These are phyloP conservation scores for Loriculus beryllinus DNA, from an alignment of 2,797 vertebrate genomes.

Conservation along the genomic window DNA sequence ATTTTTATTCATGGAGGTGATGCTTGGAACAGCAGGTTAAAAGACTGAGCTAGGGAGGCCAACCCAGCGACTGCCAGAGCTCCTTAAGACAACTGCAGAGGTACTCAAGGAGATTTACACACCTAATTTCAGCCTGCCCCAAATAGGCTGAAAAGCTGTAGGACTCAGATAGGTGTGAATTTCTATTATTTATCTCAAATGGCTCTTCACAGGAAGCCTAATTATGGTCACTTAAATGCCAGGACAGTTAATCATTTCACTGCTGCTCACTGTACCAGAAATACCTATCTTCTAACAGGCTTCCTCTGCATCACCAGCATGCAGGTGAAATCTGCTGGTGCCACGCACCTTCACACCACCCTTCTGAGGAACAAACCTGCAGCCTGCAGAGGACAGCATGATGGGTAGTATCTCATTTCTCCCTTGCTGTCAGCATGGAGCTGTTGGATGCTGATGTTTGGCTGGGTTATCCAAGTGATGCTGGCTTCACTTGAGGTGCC, in stretches of 20 bases:
- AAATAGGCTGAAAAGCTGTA: slow-evolving; percentile 3
- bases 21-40: slow-evolving; percentile 41
- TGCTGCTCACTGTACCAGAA: slow-evolving; percentile 62
- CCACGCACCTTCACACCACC: background rate
- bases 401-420: background rate
- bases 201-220: slow-evolving; percentile 63
- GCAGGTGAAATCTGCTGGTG: background rate
- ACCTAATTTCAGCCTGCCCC: slow-evolving; percentile 20
- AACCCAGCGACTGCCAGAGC: background rate
- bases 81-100: background rate
- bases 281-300: background rate
- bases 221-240: slow-evolving; percentile 75
- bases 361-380: background rate
- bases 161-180: slow-evolving; percentile 58
- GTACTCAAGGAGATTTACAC: slow-evolving; percentile 43
- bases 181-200: slow-evolving; percentile 73
- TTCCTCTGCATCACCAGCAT: background rate
- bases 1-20: slow-evolving; percentile 47
- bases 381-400: background rate
- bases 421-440: background rate
- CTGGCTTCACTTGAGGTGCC: background rate
- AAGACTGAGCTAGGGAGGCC: slow-evolving; percentile 15
- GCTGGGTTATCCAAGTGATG: background rate
- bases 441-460: background rate
- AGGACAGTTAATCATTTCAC: slow-evolving; percentile 68